phyloP scores from a whole-genome alignment of 1,140 invertebrate species.

The Drosophila chauvacae region DNA sequence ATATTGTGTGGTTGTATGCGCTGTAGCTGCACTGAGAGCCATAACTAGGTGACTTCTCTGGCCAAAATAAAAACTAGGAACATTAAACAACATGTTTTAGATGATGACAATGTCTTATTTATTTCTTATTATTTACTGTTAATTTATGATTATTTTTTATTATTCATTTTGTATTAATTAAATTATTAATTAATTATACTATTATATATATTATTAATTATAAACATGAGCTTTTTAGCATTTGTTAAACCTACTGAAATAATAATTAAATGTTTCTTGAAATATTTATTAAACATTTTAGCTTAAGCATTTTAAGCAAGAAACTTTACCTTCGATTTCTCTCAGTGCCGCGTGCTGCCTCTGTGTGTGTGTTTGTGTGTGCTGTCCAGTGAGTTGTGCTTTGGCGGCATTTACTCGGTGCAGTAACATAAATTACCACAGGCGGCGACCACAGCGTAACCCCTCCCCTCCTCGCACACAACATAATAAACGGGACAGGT shows the following conservation, averaged over 20 bases:
- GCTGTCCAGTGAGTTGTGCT: conserved; percentile 63
- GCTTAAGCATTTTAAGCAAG: too few relatives aligned
- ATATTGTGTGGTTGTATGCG: conserved; percentile 31
- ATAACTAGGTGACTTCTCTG: not conserved
- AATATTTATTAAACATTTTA: too few relatives aligned
- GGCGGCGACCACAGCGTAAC: conserved; percentile 65
- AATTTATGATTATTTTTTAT: not conserved
- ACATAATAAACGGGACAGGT: conserved; percentile 72
- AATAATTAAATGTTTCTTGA: too few relatives aligned
- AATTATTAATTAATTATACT: not conserved
- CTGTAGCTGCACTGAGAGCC: not conserved
- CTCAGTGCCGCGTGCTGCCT: conserved; percentile 22
- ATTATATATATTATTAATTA: too few relatives aligned
- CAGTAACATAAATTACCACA: conserved; percentile 81
- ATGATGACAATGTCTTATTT: not conserved
- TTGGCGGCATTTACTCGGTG: conserved; percentile 80
- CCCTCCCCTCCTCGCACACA: conserved; percentile 12
- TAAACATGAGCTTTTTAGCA: too few relatives aligned
- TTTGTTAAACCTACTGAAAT: too few relatives aligned
- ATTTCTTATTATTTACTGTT: not conserved
- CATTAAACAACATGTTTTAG: too few relatives aligned
- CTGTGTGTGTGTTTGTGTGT: conserved; percentile 20
- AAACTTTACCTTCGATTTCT: not conserved
- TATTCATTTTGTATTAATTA: too few relatives aligned
- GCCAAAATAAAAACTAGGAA: not conserved